A percentile compares a stretch with the other conserved stretches of the same genome.
Conservation (phyloP, 2,797 vertebrate genomes). For the Parauchenoglanis punctatus region DNA sequence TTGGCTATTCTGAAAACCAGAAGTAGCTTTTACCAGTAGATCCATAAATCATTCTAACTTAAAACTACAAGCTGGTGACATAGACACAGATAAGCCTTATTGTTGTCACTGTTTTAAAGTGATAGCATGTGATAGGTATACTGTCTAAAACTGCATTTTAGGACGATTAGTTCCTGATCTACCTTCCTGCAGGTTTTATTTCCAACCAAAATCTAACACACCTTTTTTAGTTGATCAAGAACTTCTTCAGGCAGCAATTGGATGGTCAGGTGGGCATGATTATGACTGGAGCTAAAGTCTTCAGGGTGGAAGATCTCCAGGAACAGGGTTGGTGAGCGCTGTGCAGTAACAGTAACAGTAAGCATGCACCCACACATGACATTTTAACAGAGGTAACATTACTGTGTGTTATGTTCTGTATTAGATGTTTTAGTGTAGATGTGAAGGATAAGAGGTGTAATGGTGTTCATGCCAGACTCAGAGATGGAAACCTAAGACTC, state of each 20-base stretch:
- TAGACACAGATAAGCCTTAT: background rate
- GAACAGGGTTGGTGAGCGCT: no score
- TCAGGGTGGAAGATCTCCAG: no score
- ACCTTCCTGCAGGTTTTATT: no score
- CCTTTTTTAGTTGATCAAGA: no score
- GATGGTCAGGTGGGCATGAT: no score
- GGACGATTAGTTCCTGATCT: no score
- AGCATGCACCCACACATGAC: background rate
- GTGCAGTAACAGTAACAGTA: background rate
- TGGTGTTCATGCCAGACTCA: slow-evolving; percentile 39
- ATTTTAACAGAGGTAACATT: background rate
- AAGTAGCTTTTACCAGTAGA: background rate
- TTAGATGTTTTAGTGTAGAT: slow-evolving; percentile 6
- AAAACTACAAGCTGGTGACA: background rate
- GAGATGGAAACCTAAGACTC: slow-evolving; percentile 74
- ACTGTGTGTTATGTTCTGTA: background rate
- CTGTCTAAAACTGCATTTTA: background rate
- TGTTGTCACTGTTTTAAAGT: background rate
- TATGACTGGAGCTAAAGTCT: no score
- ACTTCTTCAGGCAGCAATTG: no score
- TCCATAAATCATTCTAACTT: background rate
- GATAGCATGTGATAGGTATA: background rate
- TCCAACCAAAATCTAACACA: no score
- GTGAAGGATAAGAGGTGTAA: slow-evolving; percentile 30
- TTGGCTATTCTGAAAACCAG: background rate